A percentile compares a stretch with the other conserved stretches of the same genome.
These are phyloP conservation scores for Corapipo altera DNA, from an alignment of 2,113 vertebrate genomes.

Conservation along the genomic window DNA sequence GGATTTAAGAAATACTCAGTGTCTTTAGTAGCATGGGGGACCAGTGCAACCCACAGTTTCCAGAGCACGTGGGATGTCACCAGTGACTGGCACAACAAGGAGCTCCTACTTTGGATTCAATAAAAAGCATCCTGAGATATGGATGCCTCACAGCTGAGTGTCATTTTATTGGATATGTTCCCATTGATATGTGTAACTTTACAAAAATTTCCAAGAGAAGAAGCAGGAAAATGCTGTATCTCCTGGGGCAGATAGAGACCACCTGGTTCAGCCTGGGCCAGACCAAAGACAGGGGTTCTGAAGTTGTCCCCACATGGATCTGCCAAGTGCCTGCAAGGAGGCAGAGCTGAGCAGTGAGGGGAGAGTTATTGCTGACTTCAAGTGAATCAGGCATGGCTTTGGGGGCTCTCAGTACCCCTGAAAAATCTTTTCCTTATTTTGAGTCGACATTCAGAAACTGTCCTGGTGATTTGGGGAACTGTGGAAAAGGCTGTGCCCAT, in stretches of 20 bases:
- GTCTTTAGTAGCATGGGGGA: neutral
- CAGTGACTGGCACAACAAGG: neutral
- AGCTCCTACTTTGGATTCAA: neutral
- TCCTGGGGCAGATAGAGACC: neutral
- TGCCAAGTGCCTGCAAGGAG: neutral
- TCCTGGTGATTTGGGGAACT: neutral
- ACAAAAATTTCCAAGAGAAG: neutral
- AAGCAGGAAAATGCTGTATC: neutral
- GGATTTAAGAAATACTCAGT: neutral
- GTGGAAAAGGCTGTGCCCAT: neutral
- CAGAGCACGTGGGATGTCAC: neutral
- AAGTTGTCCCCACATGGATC: neutral
- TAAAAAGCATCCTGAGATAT: neutral
- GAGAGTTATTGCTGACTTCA: neutral
- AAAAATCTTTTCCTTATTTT: neutral
- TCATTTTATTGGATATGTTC: neutral
- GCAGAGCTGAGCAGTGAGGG: neutral
- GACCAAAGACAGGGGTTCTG: neutral
- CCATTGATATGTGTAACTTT: neutral
- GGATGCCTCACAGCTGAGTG: neutral
- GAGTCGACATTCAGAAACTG: neutral
- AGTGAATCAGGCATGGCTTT: neutral
- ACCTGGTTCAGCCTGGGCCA: neutral
- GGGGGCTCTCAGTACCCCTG: neutral
- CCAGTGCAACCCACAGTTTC: neutral